These are phyloP conservation scores for Henricia sp. DNA, from an alignment of 53 echinoderm and acorn worm species.

Conservation along the genomic window DNA sequence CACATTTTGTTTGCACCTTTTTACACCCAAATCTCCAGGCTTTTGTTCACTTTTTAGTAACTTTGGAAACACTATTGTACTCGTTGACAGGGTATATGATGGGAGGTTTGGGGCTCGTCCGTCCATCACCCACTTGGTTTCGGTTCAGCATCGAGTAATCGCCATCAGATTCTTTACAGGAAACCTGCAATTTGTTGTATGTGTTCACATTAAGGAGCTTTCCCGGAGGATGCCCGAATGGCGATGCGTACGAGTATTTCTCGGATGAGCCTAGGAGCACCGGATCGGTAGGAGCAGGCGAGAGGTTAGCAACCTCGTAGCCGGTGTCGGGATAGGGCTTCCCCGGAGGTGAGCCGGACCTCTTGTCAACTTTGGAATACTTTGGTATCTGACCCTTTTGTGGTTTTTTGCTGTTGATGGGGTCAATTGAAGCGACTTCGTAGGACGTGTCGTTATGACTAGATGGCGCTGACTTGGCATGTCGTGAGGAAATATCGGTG, in stretches of 20 bases:
- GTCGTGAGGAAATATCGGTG: not conserved
- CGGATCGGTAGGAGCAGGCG: not conserved
- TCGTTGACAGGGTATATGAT: constrained; percentile 15
- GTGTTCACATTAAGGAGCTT: not conserved
- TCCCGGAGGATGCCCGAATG: not conserved
- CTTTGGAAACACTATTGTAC: too few relatives aligned
- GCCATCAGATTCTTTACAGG: constrained; percentile 23
- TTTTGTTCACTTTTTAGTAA: too few relatives aligned
- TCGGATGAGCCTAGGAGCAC: not conserved
- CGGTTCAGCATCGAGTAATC: constrained; percentile 51
- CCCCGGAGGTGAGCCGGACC: not conserved
- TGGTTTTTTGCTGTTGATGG: too few relatives aligned
- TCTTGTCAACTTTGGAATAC: not conserved
- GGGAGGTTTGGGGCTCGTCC: not conserved
- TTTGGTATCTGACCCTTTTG: too few relatives aligned
- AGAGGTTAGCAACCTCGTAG: constrained; percentile 16
- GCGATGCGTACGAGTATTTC: not conserved
- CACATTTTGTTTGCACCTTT: too few relatives aligned
- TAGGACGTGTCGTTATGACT: not conserved
- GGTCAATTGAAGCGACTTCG: constrained; percentile 7
- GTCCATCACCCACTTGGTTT: not conserved
- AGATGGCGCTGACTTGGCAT: not conserved
- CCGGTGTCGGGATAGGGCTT: constrained; percentile 3
- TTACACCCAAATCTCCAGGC: too few relatives aligned
- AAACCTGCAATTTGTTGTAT: constrained; percentile 36